Conservation (phyloP, 1,140 invertebrate genomes). For the Drosophila melanica region DNA sequence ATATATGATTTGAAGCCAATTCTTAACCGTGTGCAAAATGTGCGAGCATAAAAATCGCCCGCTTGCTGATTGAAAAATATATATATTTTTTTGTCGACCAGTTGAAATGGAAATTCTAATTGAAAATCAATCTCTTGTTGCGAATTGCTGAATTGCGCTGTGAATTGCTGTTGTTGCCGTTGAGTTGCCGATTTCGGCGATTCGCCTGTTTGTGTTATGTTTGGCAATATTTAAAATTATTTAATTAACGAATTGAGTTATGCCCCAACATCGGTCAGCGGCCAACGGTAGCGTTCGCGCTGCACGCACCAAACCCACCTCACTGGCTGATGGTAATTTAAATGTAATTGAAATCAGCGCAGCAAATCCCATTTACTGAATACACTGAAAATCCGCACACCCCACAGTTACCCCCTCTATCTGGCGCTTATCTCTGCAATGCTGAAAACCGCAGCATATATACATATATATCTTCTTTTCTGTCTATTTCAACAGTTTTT, state of each 20-base stretch:
- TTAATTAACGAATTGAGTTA: slow-evolving; percentile 82
- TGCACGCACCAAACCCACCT: slow-evolving; percentile 1
- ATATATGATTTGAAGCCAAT: neutral
- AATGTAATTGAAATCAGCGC: slow-evolving; percentile 76
- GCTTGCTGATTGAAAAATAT: slow-evolving; percentile 46
- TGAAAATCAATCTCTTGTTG: slow-evolving; percentile 66
- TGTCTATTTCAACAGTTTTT: slow-evolving; percentile 8
- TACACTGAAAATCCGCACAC: slow-evolving; percentile 35
- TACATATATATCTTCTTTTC: slow-evolving; percentile 45
- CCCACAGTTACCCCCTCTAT: slow-evolving; percentile 1
- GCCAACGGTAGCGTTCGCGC: neutral
- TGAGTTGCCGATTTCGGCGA: slow-evolving; percentile 15
- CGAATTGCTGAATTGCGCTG: slow-evolving; percentile 36
- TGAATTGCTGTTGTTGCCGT: slow-evolving; percentile 16
- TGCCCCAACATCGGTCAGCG: slow-evolving; percentile 42
- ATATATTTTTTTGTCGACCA: neutral
- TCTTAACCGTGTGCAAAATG: neutral
- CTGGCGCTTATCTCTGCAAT: slow-evolving; percentile 37
- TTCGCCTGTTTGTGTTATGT: slow-evolving; percentile 59
- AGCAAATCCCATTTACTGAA: slow-evolving; percentile 63
- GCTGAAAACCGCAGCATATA: slow-evolving; percentile 55
- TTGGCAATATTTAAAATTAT: slow-evolving; percentile 81
- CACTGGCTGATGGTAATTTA: slow-evolving; percentile 65
- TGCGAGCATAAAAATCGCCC: slow-evolving; percentile 13
- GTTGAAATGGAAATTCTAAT: slow-evolving; percentile 66